Evolutionary conservation across 2,797 vertebrate species (phyloP), one percentile per base, ranked within the genome.

Genomic region (Eutrigla gurnardus): DNA sequence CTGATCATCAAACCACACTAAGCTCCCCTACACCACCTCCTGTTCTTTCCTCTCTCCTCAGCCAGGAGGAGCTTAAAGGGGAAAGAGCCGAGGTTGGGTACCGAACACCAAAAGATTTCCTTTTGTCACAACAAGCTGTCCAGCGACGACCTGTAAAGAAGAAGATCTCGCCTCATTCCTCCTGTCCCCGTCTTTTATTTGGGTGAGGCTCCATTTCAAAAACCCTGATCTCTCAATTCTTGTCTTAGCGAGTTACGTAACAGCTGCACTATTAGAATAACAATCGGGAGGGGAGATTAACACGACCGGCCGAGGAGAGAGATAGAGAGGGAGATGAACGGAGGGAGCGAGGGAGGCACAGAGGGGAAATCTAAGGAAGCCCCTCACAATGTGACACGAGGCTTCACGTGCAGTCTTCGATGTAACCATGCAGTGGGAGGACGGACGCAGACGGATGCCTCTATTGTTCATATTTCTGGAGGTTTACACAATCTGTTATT

Each of bases 241-340:
- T 75, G 78, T 78, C 85, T 86, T 71, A 73, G 81, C 71, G 73
- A 75, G 87, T 93, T 93, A 93, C 59, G 73, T 90, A 94, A 93
- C 82, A 74, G 91, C 89, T 76, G 78, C 83, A 72, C 84, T 83
- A 86, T 92, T 85, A 85, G 91, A 94, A 93, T 91, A 92, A 91
- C 89, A 92, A 94, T 91, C 88, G 88, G 83, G 83, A 90, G 78
- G 90, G 85, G 84, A 89, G 90, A 91, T 91, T 91, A 92, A 84
- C 55, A 70, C 89, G 79, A 85, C 85, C 74, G 68, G 81, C 86
- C 76, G 84, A 83, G 77, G 83, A 85, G 89, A 82, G 85, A 68
- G 73, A 84, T 40, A 33, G 53, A 83, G 82, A 75, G 69, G 43
- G 54, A 32, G 14, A 53, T 68, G 75, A 75, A 50, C 17, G 71